phyloP scores from a whole-genome alignment of 2,113 vertebrate genomes.

The Psammodynastes pulverulentus region DNA sequence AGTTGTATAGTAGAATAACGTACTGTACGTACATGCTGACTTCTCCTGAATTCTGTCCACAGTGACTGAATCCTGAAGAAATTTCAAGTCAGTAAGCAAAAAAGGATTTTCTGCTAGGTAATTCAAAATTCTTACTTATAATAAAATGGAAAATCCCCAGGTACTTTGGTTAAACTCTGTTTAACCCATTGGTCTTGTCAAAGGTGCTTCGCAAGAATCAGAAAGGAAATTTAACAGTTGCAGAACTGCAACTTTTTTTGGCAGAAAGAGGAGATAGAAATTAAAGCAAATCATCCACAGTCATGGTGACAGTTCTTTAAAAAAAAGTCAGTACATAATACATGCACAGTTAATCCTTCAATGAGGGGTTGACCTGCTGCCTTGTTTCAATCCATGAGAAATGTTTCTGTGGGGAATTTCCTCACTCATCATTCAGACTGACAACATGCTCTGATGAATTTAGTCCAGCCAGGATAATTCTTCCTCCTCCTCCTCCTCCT shows the following conservation, averaged over 20 bases:
- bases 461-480: not conserved
- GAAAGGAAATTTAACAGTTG: conserved; percentile 15
- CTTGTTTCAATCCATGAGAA: conserved; percentile 57
- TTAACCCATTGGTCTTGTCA: conserved; percentile 34
- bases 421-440: conserved; percentile 55
- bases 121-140: conserved; percentile 10
- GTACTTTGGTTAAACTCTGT: conserved; percentile 6
- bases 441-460: conserved; percentile 43
- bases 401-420: conserved; percentile 47
- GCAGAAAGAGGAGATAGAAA: conserved; percentile 31
- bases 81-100: not conserved
- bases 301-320: conserved; percentile 45
- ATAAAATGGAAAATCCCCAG: not conserved
- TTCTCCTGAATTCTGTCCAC: not conserved
- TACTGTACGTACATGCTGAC: not conserved
- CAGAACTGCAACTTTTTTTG: conserved; percentile 34
- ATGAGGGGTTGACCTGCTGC: conserved; percentile 56
- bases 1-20: not conserved
- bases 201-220: conserved; percentile 7
- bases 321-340: conserved; percentile 49
- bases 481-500: no score
- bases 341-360: conserved; percentile 62
- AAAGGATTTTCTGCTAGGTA: not conserved
- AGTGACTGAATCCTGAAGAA: not conserved
- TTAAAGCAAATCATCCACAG: conserved; percentile 46